Base-by-base conservation (phyloP, 1,140 invertebrate species). In the Rhopalosiphum maidis region DNA sequence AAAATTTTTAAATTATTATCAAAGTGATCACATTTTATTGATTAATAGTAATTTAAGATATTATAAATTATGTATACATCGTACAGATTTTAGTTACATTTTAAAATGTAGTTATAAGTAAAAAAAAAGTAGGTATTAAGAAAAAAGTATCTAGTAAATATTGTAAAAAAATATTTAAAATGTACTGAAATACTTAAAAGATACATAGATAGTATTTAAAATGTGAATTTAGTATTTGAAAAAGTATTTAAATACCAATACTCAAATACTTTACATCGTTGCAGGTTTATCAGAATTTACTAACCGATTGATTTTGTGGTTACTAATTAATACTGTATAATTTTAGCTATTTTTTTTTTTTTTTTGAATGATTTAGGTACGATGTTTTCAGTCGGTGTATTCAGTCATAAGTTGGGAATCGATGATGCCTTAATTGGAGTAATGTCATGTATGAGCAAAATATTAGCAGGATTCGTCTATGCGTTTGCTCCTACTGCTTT, bases 391-490 rank as follows among this genome's bases (percentile, higher is more conserved):
- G 97, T 98, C 21, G 97, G 97, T 48, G 95, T 98, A 2, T 97
- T 98, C 94, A 98, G 97, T 94, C 97, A 98, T 94, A 95, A 97
- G 60, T 95, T 97, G 93, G 97, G 97, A 95, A 97, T 97, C 93
- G 97, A 98, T 94, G 97, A 98, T 95, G 97, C 97, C 0, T 95
- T 97, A 8, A 97, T 98, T 25, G 97, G 97, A 18, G 96, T 97
- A 1, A 96, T 98, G 94, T 97, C 97, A 23, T 97, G 97, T 94
- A 96, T 96, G 94, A 97, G 97, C 94, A 97, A 98, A 95, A 97
- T 98, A 86, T 95, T 97, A 30, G 96, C 97, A 11, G 96, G 97
- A 48, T 97, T 98, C 94, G 97, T 98, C 82, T 98, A 98, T 94
- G 97, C 97, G 1, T 97, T 97, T 94, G 97, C 97, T 30, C 96